A percentile compares a stretch with the other conserved stretches of the same genome.
These are phyloP conservation scores for Phasianus colchicus DNA, from an alignment of 2,113 vertebrate genomes.

Conservation along the genomic window DNA sequence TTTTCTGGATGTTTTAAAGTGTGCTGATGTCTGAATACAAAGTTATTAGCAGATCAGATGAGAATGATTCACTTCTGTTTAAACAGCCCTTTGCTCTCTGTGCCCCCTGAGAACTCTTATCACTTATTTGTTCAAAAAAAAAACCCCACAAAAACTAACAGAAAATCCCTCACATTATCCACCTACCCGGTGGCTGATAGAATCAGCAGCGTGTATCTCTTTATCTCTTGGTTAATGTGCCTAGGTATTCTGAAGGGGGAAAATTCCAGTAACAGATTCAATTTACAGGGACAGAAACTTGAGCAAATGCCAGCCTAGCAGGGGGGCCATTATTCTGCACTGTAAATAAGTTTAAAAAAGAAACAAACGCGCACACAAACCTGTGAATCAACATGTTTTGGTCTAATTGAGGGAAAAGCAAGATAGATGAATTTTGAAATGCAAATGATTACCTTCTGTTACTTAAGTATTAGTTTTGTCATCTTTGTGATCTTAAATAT, in stretches of 20 bases:
- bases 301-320: constrained; percentile 84
- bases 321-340: constrained; percentile 83
- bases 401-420: constrained; percentile 82
- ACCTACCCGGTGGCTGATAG: constrained; percentile 76
- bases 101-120: constrained; percentile 79
- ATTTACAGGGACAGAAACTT: constrained; percentile 84
- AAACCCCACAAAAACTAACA: constrained; percentile 55
- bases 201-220: constrained; percentile 76
- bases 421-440: constrained; percentile 84
- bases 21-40: constrained; percentile 63
- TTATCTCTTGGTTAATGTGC: constrained; percentile 81
- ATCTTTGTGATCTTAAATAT: constrained; percentile 73
- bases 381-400: constrained; percentile 86
- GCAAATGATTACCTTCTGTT: constrained; percentile 86
- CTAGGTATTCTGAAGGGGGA: constrained; percentile 83
- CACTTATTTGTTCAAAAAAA: constrained; percentile 76
- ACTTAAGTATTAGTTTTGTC: constrained; percentile 71
- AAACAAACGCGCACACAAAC: constrained; percentile 78
- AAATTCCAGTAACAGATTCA: constrained; percentile 84
- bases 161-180: constrained; percentile 59
- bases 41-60: constrained; percentile 77
- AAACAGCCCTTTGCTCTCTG: constrained; percentile 70
- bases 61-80: constrained; percentile 76
- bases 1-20: constrained; percentile 59
- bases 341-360: constrained; percentile 87